Evolutionary conservation across 2,113 vertebrate species (phyloP), one percentile per base, ranked within the genome.

Genomic region (Gnathonemus echidnorhynchus): DNA sequence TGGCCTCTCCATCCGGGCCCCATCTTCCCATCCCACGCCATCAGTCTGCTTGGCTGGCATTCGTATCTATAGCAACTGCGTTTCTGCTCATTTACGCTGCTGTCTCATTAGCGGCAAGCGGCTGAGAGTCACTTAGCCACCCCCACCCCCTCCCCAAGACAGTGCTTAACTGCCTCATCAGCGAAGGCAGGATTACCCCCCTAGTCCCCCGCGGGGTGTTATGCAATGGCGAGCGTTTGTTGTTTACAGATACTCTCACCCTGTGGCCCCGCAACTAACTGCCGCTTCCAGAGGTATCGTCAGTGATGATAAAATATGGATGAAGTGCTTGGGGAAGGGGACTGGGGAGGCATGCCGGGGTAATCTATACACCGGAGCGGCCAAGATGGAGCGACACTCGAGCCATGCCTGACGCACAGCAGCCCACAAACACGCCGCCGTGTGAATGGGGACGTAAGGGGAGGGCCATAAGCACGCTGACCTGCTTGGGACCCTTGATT

Each of bases 221-320:
- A 66, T 45, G 66, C 45, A 39, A 21, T 48, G 10, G 48, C 48
- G 11, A 46, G 86, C 66, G 88, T 83, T 86, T 45, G 10, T 88
- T 86, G 89, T 90, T 53, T 48, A 62, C 31, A 42, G 49, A 52
- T 77, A 50, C n/a, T 15, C 5, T 88, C 11, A 10, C 50, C 74
- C 66, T 24, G 8, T 89, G 77, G 19, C 42, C 49, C 48, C 5
- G 45, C 85, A 88, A 87, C 35, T 89, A 91, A 91, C 84, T 58
- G 8, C 53, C 27, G 35, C 90, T 91, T 53, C 90, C 83, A 50
- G 77, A n/a, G 83, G 83, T 39, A 31, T 89, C 86, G 91, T 88
- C 66, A 77, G 83, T 56, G 56, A 80, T 24, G 42, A 91, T 90
- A n/a, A 92, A 91, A 92, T 90, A 92, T 90, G 24, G 87, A 91